Percentiles rank a stretch among this genome's conserved stretches.
phyloP scores from a whole-genome alignment of 92 coral and sea anemone species.

The Bergia sp. region DNA sequence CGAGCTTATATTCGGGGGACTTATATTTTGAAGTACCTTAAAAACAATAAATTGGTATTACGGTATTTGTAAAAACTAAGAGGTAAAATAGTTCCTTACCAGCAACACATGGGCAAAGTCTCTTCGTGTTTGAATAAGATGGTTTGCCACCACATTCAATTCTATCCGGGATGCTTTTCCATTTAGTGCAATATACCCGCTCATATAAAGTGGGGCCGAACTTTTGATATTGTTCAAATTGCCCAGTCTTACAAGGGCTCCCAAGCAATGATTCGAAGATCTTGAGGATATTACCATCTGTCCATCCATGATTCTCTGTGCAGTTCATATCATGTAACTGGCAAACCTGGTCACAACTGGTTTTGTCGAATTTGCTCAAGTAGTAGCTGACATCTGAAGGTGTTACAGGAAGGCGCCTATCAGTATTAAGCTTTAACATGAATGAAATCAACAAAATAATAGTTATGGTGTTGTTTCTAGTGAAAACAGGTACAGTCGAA shows the following conservation, averaged over 20 bases:
- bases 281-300: not conserved
- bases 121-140: not conserved
- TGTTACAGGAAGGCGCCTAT: too few relatives aligned
- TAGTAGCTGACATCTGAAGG: not conserved
- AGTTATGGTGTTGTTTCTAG: not conserved
- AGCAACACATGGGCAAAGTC: not conserved
- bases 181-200: not conserved
- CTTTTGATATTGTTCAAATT: too few relatives aligned
- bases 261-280: not conserved
- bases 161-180: not conserved
- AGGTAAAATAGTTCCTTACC: not conserved
- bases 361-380: not conserved
- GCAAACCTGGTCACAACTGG: not conserved
- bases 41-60: too few relatives aligned
- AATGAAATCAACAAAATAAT: too few relatives aligned
- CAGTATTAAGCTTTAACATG: not conserved
- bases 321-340: not conserved
- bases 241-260: not conserved
- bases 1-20: too few relatives aligned
- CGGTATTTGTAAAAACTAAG: too few relatives aligned
- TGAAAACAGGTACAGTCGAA: too few relatives aligned
- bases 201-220: not conserved
- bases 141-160: not conserved
- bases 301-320: not conserved
- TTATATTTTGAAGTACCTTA: not conserved